Evolutionary conservation across 2,888 invertebrate species (phyloP).

Genomic region (Trichopoda pennipes): DNA sequence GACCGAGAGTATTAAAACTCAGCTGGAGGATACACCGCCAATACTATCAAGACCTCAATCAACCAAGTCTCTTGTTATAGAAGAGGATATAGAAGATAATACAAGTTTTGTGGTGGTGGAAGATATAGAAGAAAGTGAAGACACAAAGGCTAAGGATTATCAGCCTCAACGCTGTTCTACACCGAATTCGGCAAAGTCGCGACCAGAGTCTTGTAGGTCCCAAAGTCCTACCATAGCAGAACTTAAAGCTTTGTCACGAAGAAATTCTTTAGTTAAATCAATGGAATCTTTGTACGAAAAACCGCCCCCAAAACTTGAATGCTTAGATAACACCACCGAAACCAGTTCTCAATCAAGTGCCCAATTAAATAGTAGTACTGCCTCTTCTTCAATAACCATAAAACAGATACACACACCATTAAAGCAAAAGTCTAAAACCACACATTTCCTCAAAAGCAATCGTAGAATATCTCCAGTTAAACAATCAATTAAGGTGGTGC

Average conservation of each 20-base stretch:
- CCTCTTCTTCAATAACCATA: conserved; percentile 61
- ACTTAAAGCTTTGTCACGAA: conserved; percentile 71
- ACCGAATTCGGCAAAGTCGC: conserved; percentile 54
- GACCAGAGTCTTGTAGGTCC: conserved; percentile 37
- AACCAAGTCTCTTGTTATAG: conserved; percentile 81
- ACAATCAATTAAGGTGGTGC: conserved; percentile 76
- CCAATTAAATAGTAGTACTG: conserved; percentile 69
- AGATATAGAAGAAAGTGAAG: conserved; percentile 65
- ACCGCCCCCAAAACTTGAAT: conserved; percentile 71
- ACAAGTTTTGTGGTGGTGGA: conserved; percentile 74
- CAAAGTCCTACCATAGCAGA: conserved; percentile 73
- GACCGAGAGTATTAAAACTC: conserved; percentile 75
- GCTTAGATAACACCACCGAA: conserved; percentile 72
- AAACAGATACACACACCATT: conserved; percentile 74
- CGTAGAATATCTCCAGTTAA: conserved; percentile 78
- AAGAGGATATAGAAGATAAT: conserved; percentile 77
- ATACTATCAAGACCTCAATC: conserved; percentile 77
- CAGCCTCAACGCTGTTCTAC: conserved; percentile 36
- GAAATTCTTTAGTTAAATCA: conserved; percentile 73
- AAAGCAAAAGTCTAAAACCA: conserved; percentile 78
- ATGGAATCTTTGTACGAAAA: conserved; percentile 77
- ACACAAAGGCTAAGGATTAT: conserved; percentile 31
- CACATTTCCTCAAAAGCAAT: conserved; percentile 76
- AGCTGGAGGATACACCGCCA: conserved; percentile 74
- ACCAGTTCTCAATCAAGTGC: conserved; percentile 74